A percentile compares a stretch with the other conserved stretches of the same genome.
Conservation (phyloP, 92 coral and sea anemone species). For the Desmophyllum pertusum region DNA sequence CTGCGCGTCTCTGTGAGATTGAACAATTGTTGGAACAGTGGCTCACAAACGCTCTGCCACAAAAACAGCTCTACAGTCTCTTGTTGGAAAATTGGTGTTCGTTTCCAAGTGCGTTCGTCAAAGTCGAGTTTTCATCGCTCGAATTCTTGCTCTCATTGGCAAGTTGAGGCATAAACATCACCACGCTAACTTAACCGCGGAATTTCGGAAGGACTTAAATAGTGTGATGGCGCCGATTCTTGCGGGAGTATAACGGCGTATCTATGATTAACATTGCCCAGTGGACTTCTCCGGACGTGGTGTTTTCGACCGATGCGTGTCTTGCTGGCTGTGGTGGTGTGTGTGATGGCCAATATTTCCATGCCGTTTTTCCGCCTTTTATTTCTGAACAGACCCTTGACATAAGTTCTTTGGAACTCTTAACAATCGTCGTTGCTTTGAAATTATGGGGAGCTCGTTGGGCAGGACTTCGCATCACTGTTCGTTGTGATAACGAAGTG, state of each 20-base stretch:
- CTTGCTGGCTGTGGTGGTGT: conserved; percentile 39
- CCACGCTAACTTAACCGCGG: no score
- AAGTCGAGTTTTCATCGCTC: no score
- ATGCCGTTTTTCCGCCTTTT: conserved; percentile 23
- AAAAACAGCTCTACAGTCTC: no score
- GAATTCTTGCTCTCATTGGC: no score
- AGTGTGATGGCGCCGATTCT: neutral
- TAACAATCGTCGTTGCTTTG: conserved; percentile 26
- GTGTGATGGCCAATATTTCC: conserved; percentile 13
- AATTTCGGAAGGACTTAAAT: neutral
- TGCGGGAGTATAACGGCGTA: conserved; percentile 17
- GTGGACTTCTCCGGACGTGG: conserved; percentile 39
- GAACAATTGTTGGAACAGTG: no score
- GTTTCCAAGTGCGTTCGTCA: no score
- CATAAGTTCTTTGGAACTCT: conserved; percentile 19
- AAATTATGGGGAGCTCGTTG: conserved; percentile 33
- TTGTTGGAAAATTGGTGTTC: no score
- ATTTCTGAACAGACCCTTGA: neutral
- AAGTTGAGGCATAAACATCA: no score
- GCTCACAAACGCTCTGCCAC: no score
- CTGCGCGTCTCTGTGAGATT: no score
- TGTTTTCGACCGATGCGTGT: conserved; percentile 41
- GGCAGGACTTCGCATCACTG: neutral
- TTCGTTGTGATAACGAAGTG: conserved; percentile 28
- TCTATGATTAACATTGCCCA: conserved; percentile 3